Conservation (phyloP, 1,140 invertebrate species). For the Cataglyphis hispanica region DNA sequence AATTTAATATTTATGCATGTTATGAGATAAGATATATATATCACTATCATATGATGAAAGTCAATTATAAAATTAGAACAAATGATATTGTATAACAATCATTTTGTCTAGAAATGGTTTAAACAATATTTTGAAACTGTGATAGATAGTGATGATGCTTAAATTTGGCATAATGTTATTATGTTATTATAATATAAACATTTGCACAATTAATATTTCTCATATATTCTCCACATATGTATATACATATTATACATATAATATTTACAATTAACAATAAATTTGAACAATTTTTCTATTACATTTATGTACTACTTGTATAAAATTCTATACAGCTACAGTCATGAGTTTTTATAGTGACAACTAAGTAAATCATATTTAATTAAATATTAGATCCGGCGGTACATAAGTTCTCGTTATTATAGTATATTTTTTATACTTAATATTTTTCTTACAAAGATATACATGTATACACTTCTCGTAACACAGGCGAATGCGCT, state of each 20-base stretch:
- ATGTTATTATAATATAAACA: background rate
- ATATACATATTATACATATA: background rate
- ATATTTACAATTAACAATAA: background rate
- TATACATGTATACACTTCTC: background rate
- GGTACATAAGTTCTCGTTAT: background rate
- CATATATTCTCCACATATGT: background rate
- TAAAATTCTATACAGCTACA: background rate
- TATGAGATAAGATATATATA: too few relatives aligned
- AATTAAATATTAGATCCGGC: background rate
- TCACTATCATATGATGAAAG: too few relatives aligned
- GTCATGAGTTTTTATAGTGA: background rate
- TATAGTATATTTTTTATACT: background rate
- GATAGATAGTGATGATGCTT: too few relatives aligned
- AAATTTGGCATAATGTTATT: background rate
- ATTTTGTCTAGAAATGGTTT: too few relatives aligned
- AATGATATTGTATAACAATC: too few relatives aligned
- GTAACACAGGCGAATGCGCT: background rate
- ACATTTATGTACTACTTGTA: background rate
- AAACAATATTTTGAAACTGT: too few relatives aligned
- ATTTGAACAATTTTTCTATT: background rate
- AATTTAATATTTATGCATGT: too few relatives aligned
- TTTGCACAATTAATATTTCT: slow-evolving; percentile 11
- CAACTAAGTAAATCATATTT: background rate
- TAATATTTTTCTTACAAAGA: background rate
- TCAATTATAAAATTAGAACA: too few relatives aligned